Evolutionary conservation across 2,888 invertebrate genomes (phyloP).

Genomic region (Hemaris fuciformis): DNA sequence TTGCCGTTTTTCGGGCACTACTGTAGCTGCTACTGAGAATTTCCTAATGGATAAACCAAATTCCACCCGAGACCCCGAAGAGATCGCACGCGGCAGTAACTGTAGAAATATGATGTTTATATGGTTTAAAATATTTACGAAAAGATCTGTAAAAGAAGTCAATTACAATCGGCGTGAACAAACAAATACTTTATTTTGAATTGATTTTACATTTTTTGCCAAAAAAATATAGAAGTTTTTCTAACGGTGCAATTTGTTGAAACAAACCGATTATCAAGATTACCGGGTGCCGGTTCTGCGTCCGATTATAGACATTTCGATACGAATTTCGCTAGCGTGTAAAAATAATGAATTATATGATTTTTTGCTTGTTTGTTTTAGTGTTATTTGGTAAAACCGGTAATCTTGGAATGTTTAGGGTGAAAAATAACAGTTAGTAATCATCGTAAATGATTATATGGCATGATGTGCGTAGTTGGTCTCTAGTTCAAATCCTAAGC

Average conservation of each 20-base stretch:
- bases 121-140: no score
- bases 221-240: slow-evolving; percentile 26
- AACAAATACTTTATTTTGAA: background rate
- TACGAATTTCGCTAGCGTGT: slow-evolving; percentile 61
- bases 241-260: slow-evolving; percentile 44
- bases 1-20: no score
- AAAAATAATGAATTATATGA: slow-evolving; percentile 62
- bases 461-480: no score
- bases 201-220: background rate
- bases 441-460: no score
- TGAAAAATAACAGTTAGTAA: background rate
- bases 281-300: slow-evolving; percentile 66
- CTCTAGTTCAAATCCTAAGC: no score
- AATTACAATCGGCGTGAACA: background rate
- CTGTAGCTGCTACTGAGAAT: no score
- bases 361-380: slow-evolving; percentile 15
- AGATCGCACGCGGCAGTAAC: no score
- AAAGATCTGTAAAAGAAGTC: no score
- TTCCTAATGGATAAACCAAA: no score
- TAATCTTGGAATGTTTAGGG: background rate
- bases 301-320: slow-evolving; percentile 73
- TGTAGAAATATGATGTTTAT: no score
- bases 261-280: slow-evolving; percentile 72
- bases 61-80: no score
- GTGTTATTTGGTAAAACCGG: background rate